Evolutionary conservation across 2,113 vertebrate genomes (phyloP).

Genomic region (Piprites chloris): DNA sequence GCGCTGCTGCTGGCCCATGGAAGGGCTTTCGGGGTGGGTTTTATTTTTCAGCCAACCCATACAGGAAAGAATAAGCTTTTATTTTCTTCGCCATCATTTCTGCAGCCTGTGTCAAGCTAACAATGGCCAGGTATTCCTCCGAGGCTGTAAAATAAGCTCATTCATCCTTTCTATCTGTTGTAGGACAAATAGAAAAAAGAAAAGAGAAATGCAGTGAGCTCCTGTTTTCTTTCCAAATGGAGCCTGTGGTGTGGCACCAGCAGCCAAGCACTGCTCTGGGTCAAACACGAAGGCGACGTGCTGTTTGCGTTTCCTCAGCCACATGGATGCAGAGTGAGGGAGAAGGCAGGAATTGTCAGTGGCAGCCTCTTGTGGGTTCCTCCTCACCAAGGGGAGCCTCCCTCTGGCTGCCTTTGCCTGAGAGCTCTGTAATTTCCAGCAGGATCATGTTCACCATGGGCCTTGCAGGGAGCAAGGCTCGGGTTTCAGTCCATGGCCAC

Average conservation of each 20-base stretch:
- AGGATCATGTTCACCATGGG: neutral
- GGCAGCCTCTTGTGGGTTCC: neutral
- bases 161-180: slow-evolving; percentile 23
- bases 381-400: neutral
- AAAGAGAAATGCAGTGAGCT: neutral
- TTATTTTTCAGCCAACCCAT: neutral
- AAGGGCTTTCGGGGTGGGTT: neutral
- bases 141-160: slow-evolving; percentile 28
- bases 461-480: neutral
- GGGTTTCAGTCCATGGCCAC: neutral
- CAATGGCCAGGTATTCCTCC: slow-evolving; percentile 7
- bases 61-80: slow-evolving; percentile 23
- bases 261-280: neutral
- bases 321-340: neutral
- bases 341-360: neutral
- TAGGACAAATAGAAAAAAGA: neutral
- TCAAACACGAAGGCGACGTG: neutral
- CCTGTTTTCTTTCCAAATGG: neutral
- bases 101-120: neutral
- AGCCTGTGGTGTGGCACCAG: neutral
- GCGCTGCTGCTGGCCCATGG: neutral
- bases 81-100: neutral
- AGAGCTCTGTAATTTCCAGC: neutral
- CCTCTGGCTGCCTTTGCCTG: neutral
- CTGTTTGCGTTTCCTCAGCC: neutral